These are phyloP conservation scores for Ruditapes philippinarum DNA, from an alignment of 1,140 invertebrate species.

Conservation along the genomic window DNA sequence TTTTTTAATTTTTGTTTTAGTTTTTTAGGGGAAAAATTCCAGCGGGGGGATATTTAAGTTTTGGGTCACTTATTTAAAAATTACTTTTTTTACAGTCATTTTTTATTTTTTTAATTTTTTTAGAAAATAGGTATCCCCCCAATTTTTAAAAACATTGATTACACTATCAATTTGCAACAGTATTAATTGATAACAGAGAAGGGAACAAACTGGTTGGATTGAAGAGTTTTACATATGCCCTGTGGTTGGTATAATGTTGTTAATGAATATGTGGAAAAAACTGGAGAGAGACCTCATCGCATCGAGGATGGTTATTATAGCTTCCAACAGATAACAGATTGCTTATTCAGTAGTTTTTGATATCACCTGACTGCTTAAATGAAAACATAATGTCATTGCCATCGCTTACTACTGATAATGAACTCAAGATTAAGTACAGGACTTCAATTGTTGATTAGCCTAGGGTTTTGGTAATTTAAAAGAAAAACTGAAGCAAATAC, in stretches of 20 bases:
- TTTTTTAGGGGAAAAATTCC: constrained; percentile 12
- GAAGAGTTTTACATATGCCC: neutral
- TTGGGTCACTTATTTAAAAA: constrained; percentile 34
- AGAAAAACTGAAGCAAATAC: neutral
- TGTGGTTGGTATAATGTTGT: constrained; percentile 47
- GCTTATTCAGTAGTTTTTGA: constrained; percentile 29
- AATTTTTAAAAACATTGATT: constrained; percentile 39
- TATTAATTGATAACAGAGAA: constrained; percentile 3
- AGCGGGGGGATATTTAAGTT: neutral
- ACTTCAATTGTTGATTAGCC: neutral
- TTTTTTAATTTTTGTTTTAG: constrained; percentile 11
- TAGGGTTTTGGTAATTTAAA: neutral
- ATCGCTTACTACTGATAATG: neutral
- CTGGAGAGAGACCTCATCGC: neutral
- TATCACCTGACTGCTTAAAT: constrained; percentile 9
- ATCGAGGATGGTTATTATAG: constrained; percentile 30
- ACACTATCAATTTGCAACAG: constrained; percentile 26
- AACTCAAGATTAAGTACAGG: neutral
- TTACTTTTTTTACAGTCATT: constrained; percentile 42
- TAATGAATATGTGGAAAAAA: neutral
- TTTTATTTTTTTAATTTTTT: no score
- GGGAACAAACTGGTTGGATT: constrained; percentile 20
- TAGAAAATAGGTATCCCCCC: constrained; percentile 19
- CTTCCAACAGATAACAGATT: constrained; percentile 7
- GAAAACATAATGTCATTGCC: neutral